Conservation (phyloP, 2,113 vertebrate species). For the Papio anubis region DNA sequence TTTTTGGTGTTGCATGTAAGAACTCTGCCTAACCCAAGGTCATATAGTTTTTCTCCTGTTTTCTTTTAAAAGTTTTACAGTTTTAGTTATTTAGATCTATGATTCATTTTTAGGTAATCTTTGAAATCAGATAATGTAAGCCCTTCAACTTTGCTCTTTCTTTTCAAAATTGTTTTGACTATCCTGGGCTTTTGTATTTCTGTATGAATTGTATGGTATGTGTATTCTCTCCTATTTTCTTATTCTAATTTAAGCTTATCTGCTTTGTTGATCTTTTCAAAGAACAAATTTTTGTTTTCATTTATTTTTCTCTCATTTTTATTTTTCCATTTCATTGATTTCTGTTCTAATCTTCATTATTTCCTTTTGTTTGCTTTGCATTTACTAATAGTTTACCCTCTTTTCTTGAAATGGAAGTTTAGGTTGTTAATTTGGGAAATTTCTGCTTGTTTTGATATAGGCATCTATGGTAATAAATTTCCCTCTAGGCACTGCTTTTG, state of each 20-base stretch:
- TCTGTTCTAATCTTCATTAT: neutral
- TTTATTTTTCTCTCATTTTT: neutral
- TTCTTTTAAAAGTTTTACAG: neutral
- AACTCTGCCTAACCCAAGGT: neutral
- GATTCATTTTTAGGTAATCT: neutral
- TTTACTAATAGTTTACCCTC: neutral
- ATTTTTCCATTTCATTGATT: neutral
- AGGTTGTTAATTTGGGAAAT: neutral
- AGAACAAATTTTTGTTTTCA: neutral
- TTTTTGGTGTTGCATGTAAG: neutral
- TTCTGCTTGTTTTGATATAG: neutral
- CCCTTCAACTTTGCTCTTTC: neutral
- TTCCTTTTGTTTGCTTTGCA: neutral
- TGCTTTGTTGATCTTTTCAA: neutral
- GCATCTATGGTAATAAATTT: neutral
- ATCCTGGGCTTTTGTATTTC: neutral
- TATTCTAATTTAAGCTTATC: neutral
- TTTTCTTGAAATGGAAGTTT: neutral
- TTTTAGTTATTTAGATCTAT: neutral
- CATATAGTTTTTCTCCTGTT: neutral
- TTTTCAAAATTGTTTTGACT: neutral
- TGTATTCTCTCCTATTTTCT: neutral
- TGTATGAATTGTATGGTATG: neutral
- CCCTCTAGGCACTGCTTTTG: neutral
- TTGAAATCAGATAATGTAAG: neutral